Base-by-base conservation (phyloP, 2,797 vertebrate species). In the Huso huso region DNA sequence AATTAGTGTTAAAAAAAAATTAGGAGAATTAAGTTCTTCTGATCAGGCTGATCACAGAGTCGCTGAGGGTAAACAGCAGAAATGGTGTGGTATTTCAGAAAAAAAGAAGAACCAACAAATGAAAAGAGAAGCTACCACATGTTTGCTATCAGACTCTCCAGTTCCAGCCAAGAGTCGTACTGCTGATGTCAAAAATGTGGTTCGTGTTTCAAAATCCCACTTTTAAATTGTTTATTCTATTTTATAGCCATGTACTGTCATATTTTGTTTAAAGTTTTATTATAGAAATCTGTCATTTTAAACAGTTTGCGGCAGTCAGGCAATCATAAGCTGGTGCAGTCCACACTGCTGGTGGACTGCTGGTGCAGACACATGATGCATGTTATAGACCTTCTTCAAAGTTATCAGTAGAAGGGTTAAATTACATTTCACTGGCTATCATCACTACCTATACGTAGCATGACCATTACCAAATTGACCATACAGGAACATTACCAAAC, bases 261-360 rank as follows among this genome's bases (percentile, higher is more conserved):
- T 55, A 55, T 55, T 55, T 55, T 37, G 5, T 37, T 55, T 55
- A 10, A 55, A n/a, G n/a, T n/a, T 10, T 55, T 10, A 55, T 55
- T 55, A 55, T 6, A 55, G n/a, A 55, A 55, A n/a, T 55, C 9
- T 55, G n/a, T 4, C 53, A 55, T 55, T 55, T 55, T 55, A 10
- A 6, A 80, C 78, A 76, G 81, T 77, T 65, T 76, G 72, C 72
- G 69, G 51, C 1, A 71, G 75, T 69, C 37, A 37, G 37, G 37
- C 37, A 37, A 37, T 37, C 37, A 37, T 37, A 37, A 37, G 37
- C 37, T 37, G 37, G 37, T 37, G 37, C 37, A 37, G 37, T 37
- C 37, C 37, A 5, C 18, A 18, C 18, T 18, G 18, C 18, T 18
- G 18, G 18, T 18, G 18, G 18, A 18, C 18, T 18, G 18, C 18